Evolutionary conservation across 2,113 vertebrate genomes (phyloP).

Genomic region (Anarhynchus alexandrinus): DNA sequence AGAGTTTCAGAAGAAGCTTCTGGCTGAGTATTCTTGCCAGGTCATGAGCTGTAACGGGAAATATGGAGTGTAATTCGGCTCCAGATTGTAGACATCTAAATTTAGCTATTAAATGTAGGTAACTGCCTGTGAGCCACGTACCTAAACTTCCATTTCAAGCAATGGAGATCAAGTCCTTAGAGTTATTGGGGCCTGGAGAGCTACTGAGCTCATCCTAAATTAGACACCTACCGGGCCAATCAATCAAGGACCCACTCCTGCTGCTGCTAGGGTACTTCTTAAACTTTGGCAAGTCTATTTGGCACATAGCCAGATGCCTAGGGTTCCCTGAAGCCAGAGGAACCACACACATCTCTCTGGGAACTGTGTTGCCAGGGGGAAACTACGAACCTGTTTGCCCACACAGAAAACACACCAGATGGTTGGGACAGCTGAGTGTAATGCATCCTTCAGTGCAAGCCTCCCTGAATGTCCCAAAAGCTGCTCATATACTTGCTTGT

Average conservation of each 20-base stretch:
- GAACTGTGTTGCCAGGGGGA: neutral
- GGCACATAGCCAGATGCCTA: neutral
- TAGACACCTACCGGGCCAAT: neutral
- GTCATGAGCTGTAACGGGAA: conserved; percentile 3
- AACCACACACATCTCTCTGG: neutral
- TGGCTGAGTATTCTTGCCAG: conserved; percentile 26
- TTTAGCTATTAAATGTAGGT: conserved; percentile 54
- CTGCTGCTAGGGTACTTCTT: neutral
- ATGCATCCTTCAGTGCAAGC: neutral
- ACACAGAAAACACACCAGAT: neutral
- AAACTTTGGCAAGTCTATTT: neutral
- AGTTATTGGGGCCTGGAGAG: neutral
- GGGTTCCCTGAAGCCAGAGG: neutral
- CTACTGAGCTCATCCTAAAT: neutral
- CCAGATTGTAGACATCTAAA: conserved; percentile 34
- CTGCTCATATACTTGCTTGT: neutral
- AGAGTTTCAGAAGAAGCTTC: conserved; percentile 13
- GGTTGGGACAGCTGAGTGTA: neutral
- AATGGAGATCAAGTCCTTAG: neutral
- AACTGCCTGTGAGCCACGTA: conserved; percentile 27
- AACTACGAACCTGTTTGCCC: neutral
- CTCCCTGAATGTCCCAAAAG: neutral
- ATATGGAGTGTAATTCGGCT: conserved; percentile 25
- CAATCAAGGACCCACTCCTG: neutral
- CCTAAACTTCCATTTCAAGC: conserved; percentile 35